Base-by-base conservation (phyloP, 2,888 invertebrate species). In the Eucera pruinosa region DNA sequence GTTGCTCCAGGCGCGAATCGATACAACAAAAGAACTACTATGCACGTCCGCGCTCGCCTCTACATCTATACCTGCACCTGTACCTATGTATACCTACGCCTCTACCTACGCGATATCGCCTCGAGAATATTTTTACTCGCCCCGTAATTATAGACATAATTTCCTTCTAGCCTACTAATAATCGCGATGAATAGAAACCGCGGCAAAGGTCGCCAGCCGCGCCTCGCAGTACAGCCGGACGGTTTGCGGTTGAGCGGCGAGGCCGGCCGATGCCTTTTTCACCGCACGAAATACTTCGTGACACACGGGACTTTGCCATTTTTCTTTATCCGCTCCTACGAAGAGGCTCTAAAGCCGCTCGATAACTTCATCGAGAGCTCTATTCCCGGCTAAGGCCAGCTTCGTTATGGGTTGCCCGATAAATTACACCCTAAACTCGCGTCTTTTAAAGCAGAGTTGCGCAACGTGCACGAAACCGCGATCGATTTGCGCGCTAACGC, bases 101-200 rank as follows among this genome's bases (percentile, higher is more conserved):
- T 33, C 7, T 33, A 33, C 7, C 18, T 47, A 30, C 50, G 27
- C 70, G 54, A 33, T 73, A 75, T 65, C 71, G 78, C 55, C 64
- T 18, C 60, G 64, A 41, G 60, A 74, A 70, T 83, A 76, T 72
- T 83, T 76, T 76, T 69, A 76, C 45, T 64, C 60, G 15, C 7
- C 9, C 62, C 43, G 66, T 82, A 82, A 82, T 82, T 82, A 83
- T 69, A 73, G 76, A 72, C 79, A 65, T 69, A 76, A 83, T 72
- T 72, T 43, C 25, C 55, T 54, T 76, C 66, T 52, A 58, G 55
- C 25, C 54, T 62, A 54, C 66, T 83, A 80, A 82, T 76, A 80
- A 76, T 72, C 71, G 50, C 52, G 68, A 80, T 67, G 62, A 83
- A 82, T 72, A 72, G 81, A 69, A 62, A 66, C 61, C 61, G 45